Base-by-base conservation (phyloP, 2,113 vertebrate species). In the Eudyptes chrysolophus region DNA sequence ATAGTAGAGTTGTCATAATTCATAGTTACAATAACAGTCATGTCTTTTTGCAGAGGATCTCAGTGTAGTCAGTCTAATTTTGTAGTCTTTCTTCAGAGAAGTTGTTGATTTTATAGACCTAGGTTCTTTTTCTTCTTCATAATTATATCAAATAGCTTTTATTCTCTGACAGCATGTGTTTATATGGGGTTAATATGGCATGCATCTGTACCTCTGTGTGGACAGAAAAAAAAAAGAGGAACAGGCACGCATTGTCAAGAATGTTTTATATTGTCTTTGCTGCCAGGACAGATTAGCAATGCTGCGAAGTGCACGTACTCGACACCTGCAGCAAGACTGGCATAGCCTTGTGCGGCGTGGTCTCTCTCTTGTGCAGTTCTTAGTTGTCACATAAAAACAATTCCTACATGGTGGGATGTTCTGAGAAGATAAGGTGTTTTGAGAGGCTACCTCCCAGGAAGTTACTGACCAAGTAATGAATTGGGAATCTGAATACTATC, bases 281-380 rank as follows among this genome's bases (percentile, higher is more conserved):
- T 94, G 91, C 76, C 71, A 42, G 85, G 32, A 62, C 11, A 80
- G 70, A 55, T 91, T 11, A 94, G 30, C 48, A 69, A 2, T 9
- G 32, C 81, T 60, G 22, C 42, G 5, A 5, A 77, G 54, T n/a
- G 65, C 80, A 4, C 0, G 1, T 46, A 57, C 16, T 38, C 87
- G 69, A 71, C 74, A 27, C 44, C 11, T 9, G 1, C 1, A 36
- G 7, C 61, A 36, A 2, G 0, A 0, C 51, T 84, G 55, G 65
- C 48, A 3, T 15, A 30, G 57, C 51, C 52, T 84, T 0, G 1
- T 40, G 34, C 7, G 2, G 8, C 9, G 3, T 8, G 20, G 7
- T 29, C 29, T 61, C 13, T 44, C 40, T 42, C 29, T 30, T 49
- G 44, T 22, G 51, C 49, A 12, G 13, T 49, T 65, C 55, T 81